phyloP scores from a whole-genome alignment of 2,113 vertebrate species.

The Neotoma lepida region DNA sequence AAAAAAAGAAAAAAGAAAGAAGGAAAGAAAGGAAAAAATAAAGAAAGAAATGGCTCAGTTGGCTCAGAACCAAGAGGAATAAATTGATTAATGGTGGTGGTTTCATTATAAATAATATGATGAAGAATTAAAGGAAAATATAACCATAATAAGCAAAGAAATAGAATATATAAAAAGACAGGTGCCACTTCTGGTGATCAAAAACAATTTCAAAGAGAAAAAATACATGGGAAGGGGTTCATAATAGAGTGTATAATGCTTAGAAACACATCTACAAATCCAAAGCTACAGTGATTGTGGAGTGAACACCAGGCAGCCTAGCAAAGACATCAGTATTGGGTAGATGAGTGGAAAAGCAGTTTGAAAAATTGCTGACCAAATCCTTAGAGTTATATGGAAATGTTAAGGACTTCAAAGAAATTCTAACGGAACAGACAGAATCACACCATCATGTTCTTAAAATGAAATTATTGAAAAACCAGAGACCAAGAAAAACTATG shows the following conservation, averaged over 20 bases:
- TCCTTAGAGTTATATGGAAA: neutral
- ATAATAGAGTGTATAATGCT: neutral
- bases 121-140: slow-evolving; percentile 1
- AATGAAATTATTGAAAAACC: slow-evolving; percentile 28
- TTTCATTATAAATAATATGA: neutral
- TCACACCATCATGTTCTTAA: neutral
- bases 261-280: neutral
- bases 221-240: neutral
- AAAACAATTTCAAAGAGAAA: neutral
- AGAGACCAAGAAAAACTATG: neutral
- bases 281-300: neutral
- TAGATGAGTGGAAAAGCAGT: neutral
- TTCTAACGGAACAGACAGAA: neutral
- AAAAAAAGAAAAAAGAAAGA: neutral
- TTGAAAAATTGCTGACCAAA: neutral
- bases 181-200: neutral
- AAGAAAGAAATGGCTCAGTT: neutral
- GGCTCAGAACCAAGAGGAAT: neutral
- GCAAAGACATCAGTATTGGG: neutral
- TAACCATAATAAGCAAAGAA: neutral
- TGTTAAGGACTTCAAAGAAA: neutral
- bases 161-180: neutral
- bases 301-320: neutral
- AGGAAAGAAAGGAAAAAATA: too few relatives aligned
- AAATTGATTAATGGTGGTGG: neutral